These are phyloP conservation scores for Drosophila kepulauana DNA, from an alignment of 1,140 invertebrate genomes.

Conservation along the genomic window DNA sequence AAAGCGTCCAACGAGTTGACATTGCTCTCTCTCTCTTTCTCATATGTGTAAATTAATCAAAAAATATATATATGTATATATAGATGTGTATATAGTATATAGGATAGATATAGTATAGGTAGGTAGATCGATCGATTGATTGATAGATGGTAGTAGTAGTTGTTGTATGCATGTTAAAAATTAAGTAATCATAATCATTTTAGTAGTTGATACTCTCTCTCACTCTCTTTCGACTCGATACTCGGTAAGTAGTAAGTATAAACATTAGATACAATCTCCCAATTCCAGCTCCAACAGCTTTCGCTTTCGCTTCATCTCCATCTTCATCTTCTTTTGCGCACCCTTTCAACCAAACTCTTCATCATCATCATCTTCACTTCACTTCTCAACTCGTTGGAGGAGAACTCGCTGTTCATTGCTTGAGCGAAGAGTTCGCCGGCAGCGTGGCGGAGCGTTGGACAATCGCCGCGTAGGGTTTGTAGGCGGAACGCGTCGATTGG, in stretches of 20 bases:
- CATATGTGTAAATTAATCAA: conserved; percentile 65
- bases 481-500: conserved; percentile 89
- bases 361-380: conserved; percentile 1
- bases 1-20: conserved; percentile 34
- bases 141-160: conserved; percentile 13
- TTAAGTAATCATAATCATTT: conserved; percentile 58
- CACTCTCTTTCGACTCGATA: conserved; percentile 1
- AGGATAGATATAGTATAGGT: conserved; percentile 19
- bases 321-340: conserved; percentile 2
- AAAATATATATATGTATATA: conserved; percentile 51
- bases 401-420: conserved; percentile 47
- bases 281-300: conserved; percentile 3
- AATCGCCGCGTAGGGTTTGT: conserved; percentile 88
- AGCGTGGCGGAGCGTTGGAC: conserved; percentile 89
- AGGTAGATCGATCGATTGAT: conserved; percentile 20
- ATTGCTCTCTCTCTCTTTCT: conserved; percentile 28
- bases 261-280: conserved; percentile 56
- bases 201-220: conserved; percentile 28
- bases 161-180: conserved; percentile 49
- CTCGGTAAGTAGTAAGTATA: conserved; percentile 32
- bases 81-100: conserved; percentile 22
- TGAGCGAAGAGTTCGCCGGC: conserved; percentile 87
- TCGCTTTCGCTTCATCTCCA: neutral
- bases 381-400: neutral
- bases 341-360: conserved; percentile 4